These are phyloP conservation scores for Molossus alvarezi DNA, from an alignment of 2,797 vertebrate genomes.

Conservation along the genomic window DNA sequence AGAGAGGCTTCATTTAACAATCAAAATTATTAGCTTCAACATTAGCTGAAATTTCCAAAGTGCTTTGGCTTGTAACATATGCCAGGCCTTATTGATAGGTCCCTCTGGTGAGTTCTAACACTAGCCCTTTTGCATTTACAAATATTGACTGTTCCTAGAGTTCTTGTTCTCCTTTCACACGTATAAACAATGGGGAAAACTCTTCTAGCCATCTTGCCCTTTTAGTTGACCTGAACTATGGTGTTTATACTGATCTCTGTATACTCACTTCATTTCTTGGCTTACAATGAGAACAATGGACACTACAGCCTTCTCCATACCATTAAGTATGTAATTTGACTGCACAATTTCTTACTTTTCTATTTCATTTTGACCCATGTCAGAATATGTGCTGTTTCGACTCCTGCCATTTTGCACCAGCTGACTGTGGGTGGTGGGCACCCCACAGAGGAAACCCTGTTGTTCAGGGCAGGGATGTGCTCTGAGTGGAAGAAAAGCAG, in stretches of 20 bases:
- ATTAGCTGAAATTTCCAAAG: background rate
- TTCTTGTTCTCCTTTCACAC: background rate
- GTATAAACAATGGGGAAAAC: background rate
- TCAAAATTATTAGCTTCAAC: background rate
- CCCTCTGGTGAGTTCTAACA: background rate
- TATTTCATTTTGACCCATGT: background rate
- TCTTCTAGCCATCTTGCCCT: background rate
- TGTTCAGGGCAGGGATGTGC: background rate
- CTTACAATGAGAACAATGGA: background rate
- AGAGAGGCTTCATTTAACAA: background rate
- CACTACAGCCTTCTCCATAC: background rate
- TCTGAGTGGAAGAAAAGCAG: background rate
- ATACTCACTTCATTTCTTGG: background rate
- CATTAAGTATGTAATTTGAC: background rate
- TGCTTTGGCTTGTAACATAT: background rate
- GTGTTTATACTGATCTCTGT: background rate
- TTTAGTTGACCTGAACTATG: background rate
- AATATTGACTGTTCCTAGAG: background rate
- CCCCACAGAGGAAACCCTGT: background rate
- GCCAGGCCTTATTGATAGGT: background rate
- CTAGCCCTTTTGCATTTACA: background rate
- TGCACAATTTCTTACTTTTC: background rate
- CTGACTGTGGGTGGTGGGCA: background rate
- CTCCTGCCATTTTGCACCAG: background rate
- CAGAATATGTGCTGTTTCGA: background rate